Base-by-base conservation (phyloP, 2,797 vertebrate genomes). In the Adelosebastes latens region DNA sequence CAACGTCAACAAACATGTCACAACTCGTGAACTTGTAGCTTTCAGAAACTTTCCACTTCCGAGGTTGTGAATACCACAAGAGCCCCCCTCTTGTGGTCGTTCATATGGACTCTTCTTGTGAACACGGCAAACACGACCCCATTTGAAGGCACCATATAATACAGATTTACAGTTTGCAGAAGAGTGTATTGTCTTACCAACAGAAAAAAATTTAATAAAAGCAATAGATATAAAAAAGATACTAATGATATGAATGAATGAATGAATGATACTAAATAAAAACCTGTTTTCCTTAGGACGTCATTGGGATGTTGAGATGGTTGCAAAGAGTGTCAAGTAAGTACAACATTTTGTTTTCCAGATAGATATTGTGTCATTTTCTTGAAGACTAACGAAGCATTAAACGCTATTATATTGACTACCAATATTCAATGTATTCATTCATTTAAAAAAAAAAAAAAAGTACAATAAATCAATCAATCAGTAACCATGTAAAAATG, bases 241-340 rank as follows among this genome's bases (percentile, higher is more conserved):
- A 16, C 14, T 42, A 42, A 42, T 42, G 39, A 42, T 42, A 42
- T 42, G 39, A 42, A 42, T 42, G 36, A 39, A 34, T 34, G 32
- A 34, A 39, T 39, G 39, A 27, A 65, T 64, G 13, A 39, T 14
- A 63, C 7, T 39, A 4, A 36, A 36, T 39, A 0, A 22, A 64
- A 64, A 32, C 62, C 1, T 84, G 8, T 82, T 84, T 83, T 82
- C 3, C 14, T 25, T 24, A 95, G 95, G 87, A 93, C 27, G 62
- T 85, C 16, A 29, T 22, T 2, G n/a, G 4, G 18, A 83, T 94
- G 81, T 29, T 91, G 60, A 80, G 63, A 49, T 94, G 94, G 95
- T 55, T 95, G 74, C 86, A 70, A 80, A 84, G 55, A 39, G 69
- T 89, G 31, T 90, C 80, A 75, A 83, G 95, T 95, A 76, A 91